These are phyloP conservation scores for Tinea semifulvella DNA, from an alignment of 2,888 invertebrate genomes.

Conservation along the genomic window DNA sequence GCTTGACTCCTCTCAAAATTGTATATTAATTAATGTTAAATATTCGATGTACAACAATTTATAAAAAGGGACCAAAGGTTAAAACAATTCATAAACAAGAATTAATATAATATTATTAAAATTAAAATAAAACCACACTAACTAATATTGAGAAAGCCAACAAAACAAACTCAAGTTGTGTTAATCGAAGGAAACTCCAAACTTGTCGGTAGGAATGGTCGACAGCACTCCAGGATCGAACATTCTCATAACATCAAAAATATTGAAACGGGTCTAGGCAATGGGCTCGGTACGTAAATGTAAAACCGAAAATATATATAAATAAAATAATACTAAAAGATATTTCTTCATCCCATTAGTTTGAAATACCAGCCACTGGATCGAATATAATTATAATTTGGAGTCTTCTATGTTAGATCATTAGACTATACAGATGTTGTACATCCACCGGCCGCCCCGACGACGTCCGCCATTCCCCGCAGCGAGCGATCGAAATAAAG, in stretches of 20 bases:
- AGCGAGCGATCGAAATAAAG: background rate
- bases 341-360: too few relatives aligned
- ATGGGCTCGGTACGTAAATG: too few relatives aligned
- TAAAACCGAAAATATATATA: too few relatives aligned
- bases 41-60: constrained; percentile 6
- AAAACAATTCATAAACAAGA: constrained; percentile 57
- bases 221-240: too few relatives aligned
- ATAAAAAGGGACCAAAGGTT: constrained; percentile 19
- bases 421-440: constrained; percentile 19
- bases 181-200: background rate
- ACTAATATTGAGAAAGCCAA: constrained; percentile 61
- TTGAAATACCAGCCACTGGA: too few relatives aligned
- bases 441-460: constrained; percentile 24
- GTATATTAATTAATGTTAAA: background rate
- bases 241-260: too few relatives aligned
- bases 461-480: constrained; percentile 17
- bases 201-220: background rate
- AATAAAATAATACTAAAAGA: too few relatives aligned
- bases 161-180: constrained; percentile 48
- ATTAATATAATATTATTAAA: constrained; percentile 42
- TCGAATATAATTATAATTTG: too few relatives aligned
- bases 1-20: background rate
- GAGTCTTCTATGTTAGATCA: constrained; percentile 28
- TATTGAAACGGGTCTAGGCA: too few relatives aligned
- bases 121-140: constrained; percentile 54